Base-by-base conservation (phyloP, 2,113 vertebrate species). In the Syngnathus floridae region DNA sequence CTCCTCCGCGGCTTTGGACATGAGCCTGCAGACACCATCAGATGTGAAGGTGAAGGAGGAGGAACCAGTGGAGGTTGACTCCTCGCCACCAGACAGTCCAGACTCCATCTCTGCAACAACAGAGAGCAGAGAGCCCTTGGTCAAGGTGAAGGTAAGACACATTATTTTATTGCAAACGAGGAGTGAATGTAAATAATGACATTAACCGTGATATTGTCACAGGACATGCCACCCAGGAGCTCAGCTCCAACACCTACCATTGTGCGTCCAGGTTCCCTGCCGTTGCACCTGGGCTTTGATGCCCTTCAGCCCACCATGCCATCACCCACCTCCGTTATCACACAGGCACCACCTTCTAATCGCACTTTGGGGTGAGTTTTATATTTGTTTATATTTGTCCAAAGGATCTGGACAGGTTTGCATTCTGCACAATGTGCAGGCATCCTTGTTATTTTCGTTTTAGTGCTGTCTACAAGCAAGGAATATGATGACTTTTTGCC, bases 261-360 rank as follows among this genome's bases (percentile, higher is more conserved):
- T 46, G 93, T 97, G 43, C 93, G 96, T 8, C 96, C 96, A 0
- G 95, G 94, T 72, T 97, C 95, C 43, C 91, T 99, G 69, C 94
- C 95, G 1, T 92, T 99, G 21, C 93, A 95, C 84, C 69, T 99
- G 85, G 92, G 92, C 49, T 97, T 96, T 46, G 95, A 99, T 56
- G 85, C 91, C 31, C 88, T 96, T 62, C 95, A 96, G 37, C 93
- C 95, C 65, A 95, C 95, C 2, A 93, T 98, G 90, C 95, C 96
- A 0, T 98, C 95, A 17, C 96, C 96, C 26, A 98, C 96, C 45
- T 98, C 96, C 0, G 96, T 99, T 87, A 99, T 99, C 84, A 99
- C 96, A 71, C 96, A 96, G 82, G 90, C 96, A 0, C 96, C 96
- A 26, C 95, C 96, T 60, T 93, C 96, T 84, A 95, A 91, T 91